Base-by-base conservation (phyloP, 1,140 invertebrate genomes). In the Drosophila equinoxialis region DNA sequence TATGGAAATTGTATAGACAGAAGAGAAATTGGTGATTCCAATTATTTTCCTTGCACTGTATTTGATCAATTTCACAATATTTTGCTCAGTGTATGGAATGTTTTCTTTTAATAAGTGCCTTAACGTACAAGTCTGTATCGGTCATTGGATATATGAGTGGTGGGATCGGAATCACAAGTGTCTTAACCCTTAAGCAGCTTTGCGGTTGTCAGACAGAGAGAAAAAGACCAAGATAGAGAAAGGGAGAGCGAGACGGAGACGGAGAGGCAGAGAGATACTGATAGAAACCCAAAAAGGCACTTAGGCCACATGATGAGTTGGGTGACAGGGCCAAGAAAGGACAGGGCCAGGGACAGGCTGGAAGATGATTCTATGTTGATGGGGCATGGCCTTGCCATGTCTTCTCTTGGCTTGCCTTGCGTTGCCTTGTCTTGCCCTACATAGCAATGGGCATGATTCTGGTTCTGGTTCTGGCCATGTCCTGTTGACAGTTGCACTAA, bases 401-500 rank as follows among this genome's bases (percentile, higher is more conserved):
- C 14, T 48, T 5, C 45, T 58, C 7, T 3, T 51, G 7, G 7
- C 33, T 23, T 41, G 39, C 6, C 48, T 54, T 51, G 26, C 14
- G 11, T 17, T 59, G 14, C n/a, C 51, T 70, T 61, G 66, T 20
- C 14, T 39, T 37, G 17, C 26, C 30, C 3, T 55, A 8, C 35
- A 37, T 37, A 10, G 35, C 37, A 39, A 13, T 39, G 37, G 37
- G 42, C 37, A 65, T 41, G 68, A 55, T 23, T 71, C 39, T 14
- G 65, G 7, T 26, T 35, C 54, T 61, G 41, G 55, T 65, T 65
- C 55, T 65, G 70, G 57, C 54, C 64, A 26, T 39, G 67, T 74
- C 79, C 41, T 82, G 82, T 82, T 87, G 82, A 86, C 82, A 87
- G 83, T 86, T 86, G 83, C 82, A 86, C 82, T 86, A 86, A 86